A percentile compares a stretch with the other conserved stretches of the same genome.
Evolutionary conservation across 1,140 invertebrate species (phyloP).

Genomic region (Dendroctonus ponderosae): DNA sequence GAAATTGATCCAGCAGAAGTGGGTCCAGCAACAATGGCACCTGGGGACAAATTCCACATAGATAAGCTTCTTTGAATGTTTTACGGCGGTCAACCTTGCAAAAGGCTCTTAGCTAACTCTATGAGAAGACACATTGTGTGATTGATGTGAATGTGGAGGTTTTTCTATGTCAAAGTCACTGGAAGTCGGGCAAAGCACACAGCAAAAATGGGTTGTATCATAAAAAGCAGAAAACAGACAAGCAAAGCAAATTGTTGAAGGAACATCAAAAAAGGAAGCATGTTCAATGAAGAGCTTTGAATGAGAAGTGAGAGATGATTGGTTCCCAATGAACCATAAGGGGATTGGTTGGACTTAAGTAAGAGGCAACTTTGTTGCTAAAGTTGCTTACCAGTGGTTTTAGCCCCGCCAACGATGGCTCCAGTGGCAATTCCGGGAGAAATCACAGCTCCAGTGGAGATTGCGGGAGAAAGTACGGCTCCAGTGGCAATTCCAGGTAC

Average conservation of each 20-base stretch:
- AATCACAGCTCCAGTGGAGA: conserved; percentile 16
- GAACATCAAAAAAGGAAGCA: background rate
- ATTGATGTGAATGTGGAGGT: background rate
- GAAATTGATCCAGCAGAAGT: conserved; percentile 13
- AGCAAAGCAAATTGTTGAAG: background rate
- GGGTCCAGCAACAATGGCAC: conserved; percentile 15
- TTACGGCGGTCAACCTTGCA: no score
- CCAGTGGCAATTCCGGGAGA: conserved; percentile 15
- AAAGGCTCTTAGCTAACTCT: background rate
- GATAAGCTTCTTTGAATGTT: background rate
- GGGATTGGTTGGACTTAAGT: background rate
- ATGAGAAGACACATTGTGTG: background rate
- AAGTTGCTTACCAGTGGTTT: conserved; percentile 5
- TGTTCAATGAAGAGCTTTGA: background rate
- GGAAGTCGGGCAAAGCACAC: no score
- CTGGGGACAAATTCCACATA: conserved; percentile 7
- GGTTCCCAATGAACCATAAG: no score
- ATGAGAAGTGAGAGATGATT: no score
- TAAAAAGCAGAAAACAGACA: no score
- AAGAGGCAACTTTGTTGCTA: background rate
- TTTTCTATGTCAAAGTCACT: background rate
- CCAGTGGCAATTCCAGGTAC: conserved; percentile 5
- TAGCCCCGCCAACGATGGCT: conserved; percentile 4
- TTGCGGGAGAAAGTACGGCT: background rate
- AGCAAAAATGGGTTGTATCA: no score